Conservation (phyloP, 2,797 vertebrate species). For the Anabacerthia variegaticeps region DNA sequence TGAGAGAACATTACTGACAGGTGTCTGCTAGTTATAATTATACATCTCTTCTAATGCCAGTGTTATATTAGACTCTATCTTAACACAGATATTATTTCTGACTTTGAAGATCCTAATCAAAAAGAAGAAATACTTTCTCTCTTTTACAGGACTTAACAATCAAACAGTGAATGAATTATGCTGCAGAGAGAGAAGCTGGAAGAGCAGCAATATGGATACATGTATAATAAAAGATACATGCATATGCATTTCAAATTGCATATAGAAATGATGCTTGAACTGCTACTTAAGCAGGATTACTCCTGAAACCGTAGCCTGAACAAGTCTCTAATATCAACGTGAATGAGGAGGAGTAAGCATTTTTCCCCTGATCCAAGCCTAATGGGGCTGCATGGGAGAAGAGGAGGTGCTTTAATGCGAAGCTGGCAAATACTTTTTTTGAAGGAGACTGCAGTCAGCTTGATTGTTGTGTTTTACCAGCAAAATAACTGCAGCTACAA, state of each 20-base stretch:
- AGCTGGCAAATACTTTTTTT: not conserved
- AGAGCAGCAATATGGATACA: not conserved
- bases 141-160: not conserved
- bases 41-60: slow-evolving; percentile 20
- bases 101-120: slow-evolving; percentile 1
- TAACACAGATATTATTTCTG: slow-evolving; percentile 41
- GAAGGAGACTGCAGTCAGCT: not conserved
- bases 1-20: slow-evolving; percentile 50
- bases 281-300: not conserved
- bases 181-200: not conserved
- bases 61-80: slow-evolving; percentile 29
- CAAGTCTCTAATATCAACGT: not conserved
- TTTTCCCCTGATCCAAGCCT: not conserved
- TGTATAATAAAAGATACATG: not conserved
- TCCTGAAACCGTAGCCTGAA: not conserved
- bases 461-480: not conserved
- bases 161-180: not conserved
- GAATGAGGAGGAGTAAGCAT: not conserved
- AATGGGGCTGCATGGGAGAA: not conserved
- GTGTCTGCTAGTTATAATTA: slow-evolving; percentile 49
- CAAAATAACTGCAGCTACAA: slow-evolving; percentile 18
- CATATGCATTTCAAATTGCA: not conserved
- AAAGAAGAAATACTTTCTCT: slow-evolving; percentile 1
- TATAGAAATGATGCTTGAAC: not conserved
- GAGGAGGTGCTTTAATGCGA: not conserved